phyloP scores from a whole-genome alignment of 2,797 vertebrate species.

The Notolepis coatsorum region DNA sequence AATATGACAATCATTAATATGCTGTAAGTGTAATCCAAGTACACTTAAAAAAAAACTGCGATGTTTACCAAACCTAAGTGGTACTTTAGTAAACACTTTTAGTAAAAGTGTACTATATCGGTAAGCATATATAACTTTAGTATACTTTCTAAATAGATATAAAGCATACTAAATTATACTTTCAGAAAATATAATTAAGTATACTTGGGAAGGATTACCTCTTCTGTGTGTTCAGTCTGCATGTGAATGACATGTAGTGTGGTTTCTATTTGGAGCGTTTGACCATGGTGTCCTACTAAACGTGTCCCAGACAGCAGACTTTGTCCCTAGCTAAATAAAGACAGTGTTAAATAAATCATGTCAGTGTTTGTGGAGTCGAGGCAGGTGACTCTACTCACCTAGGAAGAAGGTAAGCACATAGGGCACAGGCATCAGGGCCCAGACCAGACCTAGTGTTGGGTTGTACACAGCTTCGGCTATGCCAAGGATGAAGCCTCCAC shows the following conservation, averaged over 20 bases:
- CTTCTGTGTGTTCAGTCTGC: background rate
- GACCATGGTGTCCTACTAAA: background rate
- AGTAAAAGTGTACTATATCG: too few species aligned
- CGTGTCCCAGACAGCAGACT: background rate
- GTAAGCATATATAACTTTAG: too few species aligned
- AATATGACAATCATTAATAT: too few species aligned
- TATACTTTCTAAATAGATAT: too few species aligned
- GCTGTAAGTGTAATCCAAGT: too few species aligned
- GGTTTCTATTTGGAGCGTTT: background rate
- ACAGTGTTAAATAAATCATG: background rate
- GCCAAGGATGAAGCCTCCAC: conserved; percentile 86
- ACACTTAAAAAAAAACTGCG: too few species aligned
- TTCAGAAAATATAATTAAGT: too few species aligned
- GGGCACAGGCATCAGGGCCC: conserved; percentile 84
- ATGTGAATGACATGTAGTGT: background rate
- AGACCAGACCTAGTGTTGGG: conserved; percentile 82
- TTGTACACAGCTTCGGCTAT: conserved; percentile 86
- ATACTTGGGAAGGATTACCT: too few species aligned
- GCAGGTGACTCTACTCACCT: conserved; percentile 68
- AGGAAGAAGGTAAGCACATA: conserved; percentile 83
- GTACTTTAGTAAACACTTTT: too few species aligned
- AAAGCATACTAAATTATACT: too few species aligned
- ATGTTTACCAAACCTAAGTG: too few species aligned
- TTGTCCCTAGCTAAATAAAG: background rate
- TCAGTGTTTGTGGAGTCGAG: background rate